Evolutionary conservation across 2,888 invertebrate genomes (phyloP).

Genomic region (Sialis fuliginosa): DNA sequence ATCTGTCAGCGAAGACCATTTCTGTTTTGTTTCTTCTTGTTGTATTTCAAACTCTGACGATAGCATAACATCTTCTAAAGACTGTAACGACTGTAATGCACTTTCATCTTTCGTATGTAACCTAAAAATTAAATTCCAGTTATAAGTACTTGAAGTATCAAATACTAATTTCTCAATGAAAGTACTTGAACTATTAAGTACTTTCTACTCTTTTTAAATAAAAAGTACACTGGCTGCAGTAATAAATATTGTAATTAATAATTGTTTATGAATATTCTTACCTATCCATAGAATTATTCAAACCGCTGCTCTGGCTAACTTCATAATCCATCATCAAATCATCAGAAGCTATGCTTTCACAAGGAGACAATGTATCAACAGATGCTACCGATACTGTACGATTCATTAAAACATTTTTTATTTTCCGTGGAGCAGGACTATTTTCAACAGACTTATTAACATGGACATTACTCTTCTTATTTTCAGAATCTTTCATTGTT

Average conservation of each 20-base stretch:
- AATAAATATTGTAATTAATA: slow-evolving; percentile 4
- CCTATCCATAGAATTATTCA: slow-evolving; percentile 33
- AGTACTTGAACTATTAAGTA: not conserved
- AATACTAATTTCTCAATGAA: not conserved
- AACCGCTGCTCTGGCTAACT: slow-evolving; percentile 25
- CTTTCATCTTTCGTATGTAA: slow-evolving; percentile 15
- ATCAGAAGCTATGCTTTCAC: slow-evolving; percentile 69
- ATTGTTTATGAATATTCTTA: slow-evolving; percentile 11
- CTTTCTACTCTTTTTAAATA: not conserved
- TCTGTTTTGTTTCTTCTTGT: slow-evolving; percentile 32
- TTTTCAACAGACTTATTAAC: slow-evolving; percentile 16
- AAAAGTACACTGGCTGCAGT: not conserved
- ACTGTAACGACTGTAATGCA: slow-evolving; percentile 32
- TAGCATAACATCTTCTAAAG: slow-evolving; percentile 25
- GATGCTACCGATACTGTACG: slow-evolving; percentile 46
- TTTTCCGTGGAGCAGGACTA: slow-evolving; percentile 21
- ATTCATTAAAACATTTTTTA: slow-evolving; percentile 21
- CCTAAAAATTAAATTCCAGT: not conserved
- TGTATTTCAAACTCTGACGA: slow-evolving; percentile 28
- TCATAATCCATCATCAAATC: slow-evolving; percentile 81
- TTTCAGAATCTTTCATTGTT: slow-evolving; percentile 13
- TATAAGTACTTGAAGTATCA: not conserved
- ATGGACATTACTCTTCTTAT: slow-evolving; percentile 18
- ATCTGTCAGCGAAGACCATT: slow-evolving; percentile 32
- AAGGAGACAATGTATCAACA: slow-evolving; percentile 65